Evolutionary conservation across 2,797 vertebrate species (phyloP).

Genomic region (Tachyglossus aculeatus): DNA sequence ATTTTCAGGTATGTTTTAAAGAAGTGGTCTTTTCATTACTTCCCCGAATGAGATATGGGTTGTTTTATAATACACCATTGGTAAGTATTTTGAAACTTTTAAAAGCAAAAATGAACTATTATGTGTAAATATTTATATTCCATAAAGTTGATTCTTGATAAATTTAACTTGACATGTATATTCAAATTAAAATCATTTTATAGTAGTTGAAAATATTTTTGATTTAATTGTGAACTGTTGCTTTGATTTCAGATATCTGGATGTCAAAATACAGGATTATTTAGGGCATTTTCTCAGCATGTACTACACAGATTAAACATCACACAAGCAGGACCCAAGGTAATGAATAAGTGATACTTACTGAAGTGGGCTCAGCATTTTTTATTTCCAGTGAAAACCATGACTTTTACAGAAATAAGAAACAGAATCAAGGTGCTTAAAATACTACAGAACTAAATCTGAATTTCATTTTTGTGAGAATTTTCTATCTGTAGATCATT

Average conservation of each 20-base stretch:
- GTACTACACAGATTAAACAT: slow-evolving; percentile 89
- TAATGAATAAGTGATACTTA: slow-evolving; percentile 55
- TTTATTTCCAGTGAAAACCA: not conserved
- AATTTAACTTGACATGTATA: not conserved
- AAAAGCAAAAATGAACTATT: too few species aligned
- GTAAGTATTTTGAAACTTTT: slow-evolving; percentile 74
- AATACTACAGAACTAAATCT: not conserved
- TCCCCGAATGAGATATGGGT: slow-evolving; percentile 94
- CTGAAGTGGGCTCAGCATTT: not conserved
- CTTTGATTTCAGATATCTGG: slow-evolving; percentile 88
- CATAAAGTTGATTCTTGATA: not conserved
- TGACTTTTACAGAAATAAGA: not conserved
- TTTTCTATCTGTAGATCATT: not conserved
- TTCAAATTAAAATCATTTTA: not conserved
- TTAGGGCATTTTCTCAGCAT: slow-evolving; percentile 94
- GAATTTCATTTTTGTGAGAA: not conserved
- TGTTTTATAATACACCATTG: slow-evolving; percentile 97
- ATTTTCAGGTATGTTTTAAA: slow-evolving; percentile 90
- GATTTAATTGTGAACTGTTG: slow-evolving; percentile 32
- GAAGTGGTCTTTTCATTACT: slow-evolving; percentile 92
- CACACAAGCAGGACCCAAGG: slow-evolving; percentile 83
- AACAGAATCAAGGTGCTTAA: not conserved
- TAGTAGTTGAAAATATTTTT: slow-evolving; percentile 42
- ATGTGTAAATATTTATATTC: not conserved
- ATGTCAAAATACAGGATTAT: slow-evolving; percentile 89